Evolutionary conservation across 2,797 vertebrate species (phyloP), one percentile per base, ranked within the genome.

Genomic region (Babyrousa celebensis): DNA sequence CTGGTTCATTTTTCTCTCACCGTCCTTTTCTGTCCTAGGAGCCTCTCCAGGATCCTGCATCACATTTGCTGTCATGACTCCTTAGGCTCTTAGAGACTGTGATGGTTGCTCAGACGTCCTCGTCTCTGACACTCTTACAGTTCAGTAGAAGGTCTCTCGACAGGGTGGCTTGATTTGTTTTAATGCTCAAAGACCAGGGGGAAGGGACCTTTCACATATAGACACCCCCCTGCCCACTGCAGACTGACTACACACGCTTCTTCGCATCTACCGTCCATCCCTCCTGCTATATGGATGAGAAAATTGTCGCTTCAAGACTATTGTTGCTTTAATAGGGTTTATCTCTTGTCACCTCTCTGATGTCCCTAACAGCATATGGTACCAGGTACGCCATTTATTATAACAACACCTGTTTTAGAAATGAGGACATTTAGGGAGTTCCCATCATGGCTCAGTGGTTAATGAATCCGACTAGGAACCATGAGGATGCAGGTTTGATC

Each of bases 51-150:
- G 29, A 68, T 0, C n/a, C 29, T 7, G 6, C 23, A 11, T 20
- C 20, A 14, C 1, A 1, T 5, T 1, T 1, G 14, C 2, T 4
- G 1, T 52, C 32, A 5, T 1, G 2, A 56, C 75, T 62, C 48
- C 48, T 71, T 7, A 56, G 12, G 21, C 23, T n/a, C 2, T 20
- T 9, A 11, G 0, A n/a, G 9, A 10, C 7, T 29, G 56, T 21
- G 62, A 12, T 43, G 5, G 18, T 25, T 71, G 82, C 56, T 79
- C 54, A n/a, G 92, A 88, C 5, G 5, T 72, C 58, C n/a, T 71
- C 1, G 7, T 32, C 62, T 80, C 4, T 11, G 67, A 65, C 8
- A 43, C 40, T 25, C 56, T 7, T 23, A 72, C 6, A n/a, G 43
- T 15, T 82, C 20, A 23, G n/a, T 9, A 84, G 36, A 52, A 60